Conservation (phyloP, 2,888 invertebrate species). For the Acrobasis suavella region DNA sequence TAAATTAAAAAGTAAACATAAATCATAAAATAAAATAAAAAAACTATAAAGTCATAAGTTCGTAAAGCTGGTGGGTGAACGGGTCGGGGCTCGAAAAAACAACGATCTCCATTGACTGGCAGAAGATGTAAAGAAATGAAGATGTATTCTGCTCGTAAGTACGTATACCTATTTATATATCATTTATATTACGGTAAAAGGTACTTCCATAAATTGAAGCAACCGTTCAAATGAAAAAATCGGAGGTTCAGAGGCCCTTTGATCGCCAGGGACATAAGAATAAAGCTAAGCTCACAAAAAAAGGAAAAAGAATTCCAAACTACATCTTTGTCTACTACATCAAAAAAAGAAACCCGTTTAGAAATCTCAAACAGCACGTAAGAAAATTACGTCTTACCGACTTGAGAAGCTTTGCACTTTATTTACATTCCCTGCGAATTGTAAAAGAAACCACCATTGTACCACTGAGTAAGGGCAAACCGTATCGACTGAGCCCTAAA, state of each 20-base stretch:
- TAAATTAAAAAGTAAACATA: too few species aligned
- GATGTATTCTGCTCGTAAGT: not conserved
- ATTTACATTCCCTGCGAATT: constrained; percentile 25
- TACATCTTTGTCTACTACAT: not conserved
- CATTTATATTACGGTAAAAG: not conserved
- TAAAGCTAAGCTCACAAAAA: not conserved
- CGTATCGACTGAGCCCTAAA: constrained; percentile 27
- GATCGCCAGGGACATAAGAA: not conserved
- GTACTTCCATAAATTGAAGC: not conserved
- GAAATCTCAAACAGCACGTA: not conserved
- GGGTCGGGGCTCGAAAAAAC: too few species aligned
- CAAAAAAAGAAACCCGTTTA: not conserved
- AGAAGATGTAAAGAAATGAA: not conserved
- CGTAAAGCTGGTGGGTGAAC: too few species aligned
- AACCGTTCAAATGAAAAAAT: not conserved
- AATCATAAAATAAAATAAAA: too few species aligned
- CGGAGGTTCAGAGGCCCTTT: not conserved
- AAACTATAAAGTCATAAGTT: too few species aligned
- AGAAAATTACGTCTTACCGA: not conserved
- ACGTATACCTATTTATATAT: too few species aligned
- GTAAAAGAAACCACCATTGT: constrained; percentile 30
- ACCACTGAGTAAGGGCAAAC: constrained; percentile 30
- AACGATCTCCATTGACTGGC: not conserved
- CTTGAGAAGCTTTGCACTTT: not conserved
- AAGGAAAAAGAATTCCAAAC: not conserved